Conservation (phyloP, 2,113 vertebrate genomes). For the Forbesichthys agassizii region DNA sequence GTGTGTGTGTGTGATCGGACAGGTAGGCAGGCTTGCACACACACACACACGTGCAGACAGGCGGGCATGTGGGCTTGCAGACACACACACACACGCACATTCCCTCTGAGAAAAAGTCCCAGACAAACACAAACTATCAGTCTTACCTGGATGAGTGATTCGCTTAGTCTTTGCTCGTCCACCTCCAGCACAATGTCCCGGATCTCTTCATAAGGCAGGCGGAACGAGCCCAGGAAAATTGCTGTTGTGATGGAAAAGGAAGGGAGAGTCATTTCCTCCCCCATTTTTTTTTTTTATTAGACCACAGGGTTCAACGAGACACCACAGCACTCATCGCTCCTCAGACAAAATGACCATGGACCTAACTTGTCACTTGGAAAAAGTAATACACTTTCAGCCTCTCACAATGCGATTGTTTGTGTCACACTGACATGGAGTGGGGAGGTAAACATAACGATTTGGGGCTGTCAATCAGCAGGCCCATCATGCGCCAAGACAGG, state of each 20-base stretch:
- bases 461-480: not conserved
- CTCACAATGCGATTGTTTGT: slow-evolving; percentile 31
- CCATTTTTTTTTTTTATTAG: slow-evolving; percentile 37
- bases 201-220: slow-evolving; percentile 97
- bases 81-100: slow-evolving; percentile 18
- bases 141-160: slow-evolving; percentile 95
- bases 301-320: slow-evolving; percentile 54
- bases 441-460: slow-evolving; percentile 27
- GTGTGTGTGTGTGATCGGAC: not conserved
- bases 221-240: slow-evolving; percentile 96
- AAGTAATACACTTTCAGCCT: slow-evolving; percentile 43
- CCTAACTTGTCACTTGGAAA: slow-evolving; percentile 54
- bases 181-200: slow-evolving; percentile 91
- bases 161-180: slow-evolving; percentile 90
- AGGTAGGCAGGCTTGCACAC: not conserved
- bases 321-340: slow-evolving; percentile 49
- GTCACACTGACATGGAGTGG: slow-evolving; percentile 35
- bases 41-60: slow-evolving; percentile 24
- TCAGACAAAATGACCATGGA: slow-evolving; percentile 64
- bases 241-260: slow-evolving; percentile 81
- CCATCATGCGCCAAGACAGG: too few relatives aligned
- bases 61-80: not conserved
- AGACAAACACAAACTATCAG: slow-evolving; percentile 27
- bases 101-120: not conserved
- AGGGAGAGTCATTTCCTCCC: slow-evolving; percentile 62